These are phyloP conservation scores for Akabosia matsudoensis DNA, from an alignment of 1,140 invertebrate genomes.

Conservation along the genomic window DNA sequence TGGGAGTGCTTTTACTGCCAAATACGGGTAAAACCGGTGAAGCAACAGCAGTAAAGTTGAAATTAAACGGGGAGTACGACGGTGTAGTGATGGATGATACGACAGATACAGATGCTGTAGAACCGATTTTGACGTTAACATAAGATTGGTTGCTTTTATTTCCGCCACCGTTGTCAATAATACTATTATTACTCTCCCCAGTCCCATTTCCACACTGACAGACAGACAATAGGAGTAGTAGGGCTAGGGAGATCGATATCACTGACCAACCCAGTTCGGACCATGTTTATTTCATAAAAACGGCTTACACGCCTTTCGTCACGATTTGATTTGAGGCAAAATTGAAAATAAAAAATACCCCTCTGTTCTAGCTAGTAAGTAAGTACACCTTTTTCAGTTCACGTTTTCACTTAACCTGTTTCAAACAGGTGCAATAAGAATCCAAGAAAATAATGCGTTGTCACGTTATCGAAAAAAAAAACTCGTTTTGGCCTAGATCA, in stretches of 20 bases:
- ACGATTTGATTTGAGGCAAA: too few relatives aligned
- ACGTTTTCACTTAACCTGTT: constrained; percentile 14
- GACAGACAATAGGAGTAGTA: neutral
- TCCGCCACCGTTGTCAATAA: neutral
- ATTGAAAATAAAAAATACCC: constrained; percentile 15
- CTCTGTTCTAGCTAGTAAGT: neutral
- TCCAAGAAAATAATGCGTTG: neutral
- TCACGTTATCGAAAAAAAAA: too few relatives aligned
- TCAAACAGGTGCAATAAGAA: neutral
- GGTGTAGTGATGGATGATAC: neutral
- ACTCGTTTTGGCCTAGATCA: neutral
- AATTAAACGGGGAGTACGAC: neutral
- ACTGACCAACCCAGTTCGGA: neutral
- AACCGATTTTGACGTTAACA: neutral
- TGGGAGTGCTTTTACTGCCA: neutral
- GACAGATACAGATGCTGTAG: neutral
- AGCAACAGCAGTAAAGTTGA: neutral
- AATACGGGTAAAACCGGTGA: neutral
- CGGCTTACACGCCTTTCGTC: neutral
- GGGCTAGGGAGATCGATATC: neutral
- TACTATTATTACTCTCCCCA: neutral
- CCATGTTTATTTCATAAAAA: constrained; percentile 9
- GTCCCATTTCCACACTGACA: constrained; percentile 1
- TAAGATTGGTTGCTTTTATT: neutral
- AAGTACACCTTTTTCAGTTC: neutral